phyloP scores from a whole-genome alignment of 2,888 invertebrate genomes.

The Calameuta idolon region DNA sequence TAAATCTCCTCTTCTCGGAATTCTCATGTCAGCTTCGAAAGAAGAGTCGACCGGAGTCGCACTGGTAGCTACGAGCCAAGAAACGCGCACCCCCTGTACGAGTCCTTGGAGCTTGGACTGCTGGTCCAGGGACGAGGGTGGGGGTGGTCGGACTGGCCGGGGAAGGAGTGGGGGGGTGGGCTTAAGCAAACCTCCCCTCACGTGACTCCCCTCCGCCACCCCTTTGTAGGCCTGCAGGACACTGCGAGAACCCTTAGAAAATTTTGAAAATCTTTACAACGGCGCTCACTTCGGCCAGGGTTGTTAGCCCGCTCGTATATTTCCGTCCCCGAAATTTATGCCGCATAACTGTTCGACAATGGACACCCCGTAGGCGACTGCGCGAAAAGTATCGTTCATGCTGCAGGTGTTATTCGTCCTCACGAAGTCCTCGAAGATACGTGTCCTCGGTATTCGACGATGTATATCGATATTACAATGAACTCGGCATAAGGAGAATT shows the following conservation, averaged over 20 bases:
- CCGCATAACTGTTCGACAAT: slow-evolving; percentile 31
- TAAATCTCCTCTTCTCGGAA: slow-evolving; percentile 57
- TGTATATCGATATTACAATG: background rate
- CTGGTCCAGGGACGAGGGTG: background rate
- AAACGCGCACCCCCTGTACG: background rate
- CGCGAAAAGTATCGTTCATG: slow-evolving; percentile 7
- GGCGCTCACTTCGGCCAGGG: slow-evolving; percentile 19
- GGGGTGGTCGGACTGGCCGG: background rate
- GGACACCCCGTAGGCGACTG: slow-evolving; percentile 12
- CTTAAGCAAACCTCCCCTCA: slow-evolving; percentile 25
- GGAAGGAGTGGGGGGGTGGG: slow-evolving; percentile 30
- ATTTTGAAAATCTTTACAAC: slow-evolving; percentile 23
- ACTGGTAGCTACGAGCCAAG: background rate
- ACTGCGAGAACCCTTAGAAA: slow-evolving; percentile 10
- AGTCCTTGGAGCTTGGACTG: slow-evolving; percentile 2
- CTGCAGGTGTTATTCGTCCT: slow-evolving; percentile 7
- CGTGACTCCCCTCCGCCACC: slow-evolving; percentile 14
- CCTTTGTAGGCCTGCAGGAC: slow-evolving; percentile 19
- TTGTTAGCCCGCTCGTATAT: slow-evolving; percentile 34
- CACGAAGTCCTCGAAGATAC: background rate
- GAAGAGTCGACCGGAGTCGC: background rate
- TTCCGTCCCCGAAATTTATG: slow-evolving; percentile 36
- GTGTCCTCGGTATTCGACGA: background rate
- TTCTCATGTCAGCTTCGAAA: slow-evolving; percentile 13
- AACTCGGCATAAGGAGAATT: background rate